Evolutionary conservation across 2,888 invertebrate genomes (phyloP).

Genomic region (Amblyjoppa fuscipennis): DNA sequence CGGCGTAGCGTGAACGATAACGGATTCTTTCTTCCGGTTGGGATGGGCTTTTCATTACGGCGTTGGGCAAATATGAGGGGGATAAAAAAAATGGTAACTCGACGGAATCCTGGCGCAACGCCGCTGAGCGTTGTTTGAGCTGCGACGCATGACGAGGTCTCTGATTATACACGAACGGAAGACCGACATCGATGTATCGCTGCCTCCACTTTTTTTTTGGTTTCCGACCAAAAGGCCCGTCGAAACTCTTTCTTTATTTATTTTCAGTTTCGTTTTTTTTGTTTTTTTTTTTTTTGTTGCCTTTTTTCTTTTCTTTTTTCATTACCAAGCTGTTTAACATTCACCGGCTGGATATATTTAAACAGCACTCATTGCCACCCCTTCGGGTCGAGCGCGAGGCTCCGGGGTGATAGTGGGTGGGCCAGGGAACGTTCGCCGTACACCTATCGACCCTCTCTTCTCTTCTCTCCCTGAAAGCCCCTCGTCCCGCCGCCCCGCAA

Average conservation of each 20-base stretch:
- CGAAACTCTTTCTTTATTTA: conserved; percentile 25
- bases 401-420: conserved; percentile 54
- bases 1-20: background rate
- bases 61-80: conserved; percentile 43
- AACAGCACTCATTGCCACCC: conserved; percentile 77
- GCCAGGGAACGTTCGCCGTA: conserved; percentile 75
- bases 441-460: conserved; percentile 82
- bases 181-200: background rate
- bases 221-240: background rate
- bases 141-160: conserved; percentile 37
- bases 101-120: conserved; percentile 17
- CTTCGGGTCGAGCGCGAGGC: conserved; percentile 47
- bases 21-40: background rate
- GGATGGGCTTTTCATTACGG: conserved; percentile 12
- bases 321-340: conserved; percentile 77
- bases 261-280: conserved; percentile 31
- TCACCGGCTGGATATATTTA: conserved; percentile 79
- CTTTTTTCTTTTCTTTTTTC: conserved; percentile 39
- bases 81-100: conserved; percentile 43
- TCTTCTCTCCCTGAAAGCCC: conserved; percentile 24
- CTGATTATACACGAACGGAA: conserved; percentile 19
- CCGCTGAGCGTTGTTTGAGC: conserved; percentile 42
- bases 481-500: conserved; percentile 40
- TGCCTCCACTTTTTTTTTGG: background rate
- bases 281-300: conserved; percentile 1